Evolutionary conservation across 1,140 invertebrate species (phyloP), one percentile per base, ranked within the genome.

Genomic region (Calliopsis andreniformis): DNA sequence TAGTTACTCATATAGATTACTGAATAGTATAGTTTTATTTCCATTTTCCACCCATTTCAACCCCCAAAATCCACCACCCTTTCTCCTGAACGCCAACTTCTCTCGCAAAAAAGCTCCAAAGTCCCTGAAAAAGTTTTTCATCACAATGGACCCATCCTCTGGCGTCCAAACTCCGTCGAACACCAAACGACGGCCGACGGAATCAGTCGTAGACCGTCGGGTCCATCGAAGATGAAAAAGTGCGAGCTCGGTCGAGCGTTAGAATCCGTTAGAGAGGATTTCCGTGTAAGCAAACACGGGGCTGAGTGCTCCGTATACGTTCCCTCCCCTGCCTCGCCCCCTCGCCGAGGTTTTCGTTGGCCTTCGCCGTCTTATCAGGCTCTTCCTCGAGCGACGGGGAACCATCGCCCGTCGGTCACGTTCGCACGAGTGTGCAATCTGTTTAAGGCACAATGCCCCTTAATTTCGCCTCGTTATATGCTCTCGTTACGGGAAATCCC

Each of bases 261-360:
- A 91, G 88, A 92, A 92, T 92, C 87, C 89, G 90, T 88, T 89
- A 89, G 87, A 92, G 89, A 92, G 91, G 90, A 92, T 92, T 92
- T 92, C 87, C 90, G 90, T 92, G 91, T 92, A 92, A 85, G 90
- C 87, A 92, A 92, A 92, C 91, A 92, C 81, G 71, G 86, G 85
- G 62, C 79, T 77, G 84, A 90, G 90, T 90, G 87, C 82, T 85
- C 67, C 78, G 82, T 87, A 86, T 88, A 87, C 79, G 84, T 86
- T 86, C 82, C 85, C 80, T 77, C 79, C 51, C 56, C 49, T 14
- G 25, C 35, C 45, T 59, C 67, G 80, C 79, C 63, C 79, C n/a
- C 82, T 66, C 79, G 66, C 76, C 79, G 42, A 32, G 43, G 43
- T 76, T 58, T 71, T 47, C 43, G 68, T 63, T 59, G 47, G 53